Evolutionary conservation across 2,113 vertebrate genomes (phyloP), one percentile per base, ranked within the genome.

Genomic region (Salvelinus sp.): DNA sequence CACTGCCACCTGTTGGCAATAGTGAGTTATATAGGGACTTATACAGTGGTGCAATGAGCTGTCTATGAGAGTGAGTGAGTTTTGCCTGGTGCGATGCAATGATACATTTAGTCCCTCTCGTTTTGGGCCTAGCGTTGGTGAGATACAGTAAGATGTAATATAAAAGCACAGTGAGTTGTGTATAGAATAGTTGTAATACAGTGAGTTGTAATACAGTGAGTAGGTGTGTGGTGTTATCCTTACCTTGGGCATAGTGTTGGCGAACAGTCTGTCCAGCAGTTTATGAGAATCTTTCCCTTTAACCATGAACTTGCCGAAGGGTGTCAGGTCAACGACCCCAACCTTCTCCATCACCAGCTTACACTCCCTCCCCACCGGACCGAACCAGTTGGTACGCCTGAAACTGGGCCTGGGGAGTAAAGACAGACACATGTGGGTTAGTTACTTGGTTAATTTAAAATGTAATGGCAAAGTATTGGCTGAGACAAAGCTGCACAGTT

Each of bases 311-410:
- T 99, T 99, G 76, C 94, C 98, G 85, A 99, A 98, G 0, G 97
- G 97, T 2, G 96, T 94, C 83, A 99, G 94, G 88, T 99, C 98
- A 81, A 98, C 96, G 77, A 99, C 95, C 62, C 97, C 98, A 22
- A 98, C 97, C 84, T 91, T 98, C 92, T 99, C 95, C 96, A 97
- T 97, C 90, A 99, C 96, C 79, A 96, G 94, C 73, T 95, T 94
- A 88, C 95, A 98, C 84, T 99, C 97, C 79, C 91, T 92, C 20
- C 96, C 94, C 25, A 98, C 96, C 0, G 97, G 95, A 75, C 89
- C 89, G 85, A 98, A 98, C 98, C 98, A 99, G 90, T 99, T 99
- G 80, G 97, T 98, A 62, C 96, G 95, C 13, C 63, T 89, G 91
- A 99, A 99, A 88, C 96, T 98, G 87, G 97, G 98, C 83, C 98